Base-by-base conservation (phyloP, 2,113 vertebrate genomes). In the Glaucidium brasilianum region DNA sequence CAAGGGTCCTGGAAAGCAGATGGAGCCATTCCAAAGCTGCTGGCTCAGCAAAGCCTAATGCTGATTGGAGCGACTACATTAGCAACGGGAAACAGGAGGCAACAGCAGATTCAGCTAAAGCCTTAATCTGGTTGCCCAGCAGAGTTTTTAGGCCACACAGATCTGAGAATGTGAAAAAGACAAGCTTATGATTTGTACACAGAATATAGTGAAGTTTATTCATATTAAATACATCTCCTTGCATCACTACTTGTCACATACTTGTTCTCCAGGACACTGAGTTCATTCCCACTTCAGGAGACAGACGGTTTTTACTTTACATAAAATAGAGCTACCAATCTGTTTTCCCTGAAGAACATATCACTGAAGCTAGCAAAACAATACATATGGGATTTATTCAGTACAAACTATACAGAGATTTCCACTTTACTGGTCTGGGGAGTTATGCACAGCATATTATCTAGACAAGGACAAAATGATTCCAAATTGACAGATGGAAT, bases 161-260 rank as follows among this genome's bases (percentile, higher is more conserved):
- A 26, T 37, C 62, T 35, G 47, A 2, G 39, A 39, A 32, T 2
- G 11, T 22, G 69, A 52, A 23, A 74, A 37, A 39, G 56, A 77
- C 35, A 60, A 64, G 22, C 14, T 20, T 8, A 2, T 5, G 50
- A 9, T 49, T 12, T 37, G 39, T 32, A 58, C 43, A 50, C 25
- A 62, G 95, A 76, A 92, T 32, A 73, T 0, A 85, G 83, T 12
- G 21, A 64, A n/a, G 76, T 97, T 97, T 97, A 96, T 96, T 97
- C 9, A 7, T 22, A 45, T 17, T 53, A 55, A 92, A 78, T 25
- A 67, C 85, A 60, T 1, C 32, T 30, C 10, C 45, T 52, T 11
- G 64, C 80, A 60, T 4, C 23, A 6, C 32, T 32, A 15, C 52
- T 50, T 43, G 12, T 58, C 81, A 34, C 37, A 17, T 2, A 34